Percentiles rank a stretch among this genome's conserved stretches.
Conservation (phyloP, 2,888 invertebrate genomes). For the Perizoma affinitatum region DNA sequence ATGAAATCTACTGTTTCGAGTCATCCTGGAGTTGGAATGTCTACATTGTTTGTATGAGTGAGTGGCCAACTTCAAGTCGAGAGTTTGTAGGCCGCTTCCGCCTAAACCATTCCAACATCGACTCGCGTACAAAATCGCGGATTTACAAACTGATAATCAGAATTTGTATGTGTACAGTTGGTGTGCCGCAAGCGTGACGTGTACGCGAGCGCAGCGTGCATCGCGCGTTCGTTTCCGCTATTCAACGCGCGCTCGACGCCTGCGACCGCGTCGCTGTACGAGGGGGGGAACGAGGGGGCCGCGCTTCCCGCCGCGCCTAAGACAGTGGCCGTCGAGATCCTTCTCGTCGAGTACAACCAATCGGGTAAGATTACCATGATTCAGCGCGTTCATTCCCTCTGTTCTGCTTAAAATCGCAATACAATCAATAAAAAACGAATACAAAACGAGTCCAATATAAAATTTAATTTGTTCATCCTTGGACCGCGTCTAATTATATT, state of each 20-base stretch:
- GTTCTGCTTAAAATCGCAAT: too few relatives aligned
- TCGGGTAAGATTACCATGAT: conserved; percentile 27
- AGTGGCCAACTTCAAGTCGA: too few relatives aligned
- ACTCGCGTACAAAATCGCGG: background rate
- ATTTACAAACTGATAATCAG: background rate
- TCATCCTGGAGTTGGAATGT: too few relatives aligned
- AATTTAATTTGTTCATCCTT: too few relatives aligned
- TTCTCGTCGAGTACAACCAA: conserved; percentile 54
- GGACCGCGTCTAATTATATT: too few relatives aligned
- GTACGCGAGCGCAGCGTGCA: conserved; percentile 91
- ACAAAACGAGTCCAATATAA: too few relatives aligned
- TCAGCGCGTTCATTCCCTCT: too few relatives aligned
- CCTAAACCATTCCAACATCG: too few relatives aligned
- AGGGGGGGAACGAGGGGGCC: conserved; percentile 25
- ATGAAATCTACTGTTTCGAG: too few relatives aligned
- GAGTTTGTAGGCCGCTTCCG: too few relatives aligned
- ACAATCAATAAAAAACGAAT: too few relatives aligned
- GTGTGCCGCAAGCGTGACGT: conserved; percentile 91
- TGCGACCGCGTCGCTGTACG: conserved; percentile 23
- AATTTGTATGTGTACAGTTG: conserved; percentile 71
- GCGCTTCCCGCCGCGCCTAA: conserved; percentile 30
- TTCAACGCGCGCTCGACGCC: conserved; percentile 76
- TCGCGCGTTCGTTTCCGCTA: conserved; percentile 91
- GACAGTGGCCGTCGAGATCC: conserved; percentile 62
- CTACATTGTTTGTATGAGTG: too few relatives aligned